Base-by-base conservation (phyloP, 2,797 vertebrate genomes). In the Aselliscus stoliczkanus region DNA sequence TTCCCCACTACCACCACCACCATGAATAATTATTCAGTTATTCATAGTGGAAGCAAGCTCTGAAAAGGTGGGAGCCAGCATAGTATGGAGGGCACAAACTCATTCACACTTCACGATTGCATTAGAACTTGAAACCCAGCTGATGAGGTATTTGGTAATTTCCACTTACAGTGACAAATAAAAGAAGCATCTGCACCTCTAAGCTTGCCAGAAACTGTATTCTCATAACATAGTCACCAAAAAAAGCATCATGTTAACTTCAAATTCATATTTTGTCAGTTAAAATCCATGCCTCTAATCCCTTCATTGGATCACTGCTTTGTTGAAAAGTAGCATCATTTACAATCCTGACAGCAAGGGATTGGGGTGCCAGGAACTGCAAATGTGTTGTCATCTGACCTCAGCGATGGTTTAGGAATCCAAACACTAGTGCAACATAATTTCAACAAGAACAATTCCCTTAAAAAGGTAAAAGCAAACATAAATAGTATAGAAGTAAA, bases 261-360 rank as follows among this genome's bases (percentile, higher is more conserved):
- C 76, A 94, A 84, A 96, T 92, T 87, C 80, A 93, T 93, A 82
- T 85, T 81, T 93, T 94, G 44, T 94, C n/a, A 3, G 83, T 96
- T 88, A 92, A 93, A 97, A 93, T 96, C 62, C 80, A 95, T 85
- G 31, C 70, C n/a, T 94, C 76, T 97, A 90, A 96, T 93, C 50
- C 76, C n/a, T 9, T 93, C 34, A 52, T 39, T 95, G 97, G 83
- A 90, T 94, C n/a, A 14, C 69, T 91, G 80, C 31, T 96, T 96
- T 96, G 88, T 60, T 96, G 96, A 93, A 85, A 96, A 96, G 94
- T 94, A 56, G 80, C n/a, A 94, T 95, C 75, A 37, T 94, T 96
- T 97, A 91, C 93, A 77, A 75, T 62, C 72, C 93, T 94, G 95
- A 96, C 95, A 93, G 85, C 70, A 72, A 21, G 75, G 60, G 20